Evolutionary conservation across 1,140 invertebrate species (phyloP), one percentile per base, ranked within the genome.

Genomic region (Drosophila punjabiensis): DNA sequence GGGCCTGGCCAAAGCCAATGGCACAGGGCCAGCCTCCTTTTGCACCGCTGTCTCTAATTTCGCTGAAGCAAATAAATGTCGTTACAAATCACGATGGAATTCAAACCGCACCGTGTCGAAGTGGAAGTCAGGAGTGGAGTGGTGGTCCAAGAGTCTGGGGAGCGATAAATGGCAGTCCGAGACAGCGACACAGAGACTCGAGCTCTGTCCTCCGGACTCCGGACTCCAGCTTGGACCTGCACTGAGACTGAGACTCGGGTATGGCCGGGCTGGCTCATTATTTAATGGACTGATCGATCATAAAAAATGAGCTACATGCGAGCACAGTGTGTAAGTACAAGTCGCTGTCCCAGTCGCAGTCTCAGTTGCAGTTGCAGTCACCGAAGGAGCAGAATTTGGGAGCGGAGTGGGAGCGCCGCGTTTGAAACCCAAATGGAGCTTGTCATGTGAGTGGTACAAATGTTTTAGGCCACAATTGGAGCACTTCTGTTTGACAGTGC

Each of bases 261-360:
- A 52, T 32, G 35, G 35, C 52, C 61, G 65, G 82, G 56, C 61
- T 86, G 65, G 70, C 76, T 91, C 86, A 90, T 90, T 90, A 90
- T 90, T 90, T 90, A 90, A 90, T 90, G 86, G 86, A 90, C 86
- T 90, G 86, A 90, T 90, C 86, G 86, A 90, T 90, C 86, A 90
- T 90, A 90, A 90, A 90, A 90, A 90, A 90, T 90, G 87, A 91
- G 79, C 76, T 91, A 91, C 86, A 91, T 82, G 86, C 73, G 86
- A 88, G 79, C 56, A 39, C 47, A 73, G 79, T 79, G 76, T 85
- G 82, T 85, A 85, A 81, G 63, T 85, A 90, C 85, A 89, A 79
- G 55, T 66, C 84, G 66, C 60, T 73, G 76, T 78, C 68, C 53
- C 60, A 32, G 60, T 53, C 84, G 66, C 60, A 73, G 76, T 78